phyloP scores from a whole-genome alignment of 1,140 invertebrate genomes.

The Polypedilum pembai region DNA sequence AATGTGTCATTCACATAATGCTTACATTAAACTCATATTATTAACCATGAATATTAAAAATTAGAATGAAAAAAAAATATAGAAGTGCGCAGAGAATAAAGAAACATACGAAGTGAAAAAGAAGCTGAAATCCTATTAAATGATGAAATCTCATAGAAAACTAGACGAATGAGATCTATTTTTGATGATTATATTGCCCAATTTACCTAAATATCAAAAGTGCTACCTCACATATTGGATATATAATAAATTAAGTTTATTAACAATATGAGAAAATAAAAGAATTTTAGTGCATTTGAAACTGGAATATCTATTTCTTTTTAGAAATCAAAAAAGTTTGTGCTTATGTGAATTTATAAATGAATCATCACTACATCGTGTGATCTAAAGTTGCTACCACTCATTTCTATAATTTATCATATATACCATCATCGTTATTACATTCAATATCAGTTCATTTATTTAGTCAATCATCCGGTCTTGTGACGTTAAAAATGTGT shows the following conservation, averaged over 20 bases:
- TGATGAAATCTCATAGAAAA: not conserved
- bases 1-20: not conserved
- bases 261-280: no score
- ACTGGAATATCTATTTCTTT: no score
- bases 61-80: not conserved
- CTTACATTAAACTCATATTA: not conserved
- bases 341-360: not conserved
- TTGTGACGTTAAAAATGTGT: not conserved
- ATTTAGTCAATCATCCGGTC: slow-evolving; percentile 9
- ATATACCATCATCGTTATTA: not conserved
- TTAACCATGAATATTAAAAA: not conserved
- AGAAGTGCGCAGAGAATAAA: not conserved
- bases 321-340: no score
- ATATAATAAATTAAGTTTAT: no score
- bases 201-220: not conserved
- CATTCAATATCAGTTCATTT: not conserved
- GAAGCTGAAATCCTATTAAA: not conserved
- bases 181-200: not conserved
- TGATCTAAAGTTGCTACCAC: not conserved
- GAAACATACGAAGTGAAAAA: slow-evolving; percentile 2
- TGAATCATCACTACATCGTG: not conserved
- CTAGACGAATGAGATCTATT: not conserved
- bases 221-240: no score
- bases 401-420: not conserved
- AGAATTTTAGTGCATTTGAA: no score